Evolutionary conservation across 2,888 invertebrate genomes (phyloP).

Genomic region (Automeris io): DNA sequence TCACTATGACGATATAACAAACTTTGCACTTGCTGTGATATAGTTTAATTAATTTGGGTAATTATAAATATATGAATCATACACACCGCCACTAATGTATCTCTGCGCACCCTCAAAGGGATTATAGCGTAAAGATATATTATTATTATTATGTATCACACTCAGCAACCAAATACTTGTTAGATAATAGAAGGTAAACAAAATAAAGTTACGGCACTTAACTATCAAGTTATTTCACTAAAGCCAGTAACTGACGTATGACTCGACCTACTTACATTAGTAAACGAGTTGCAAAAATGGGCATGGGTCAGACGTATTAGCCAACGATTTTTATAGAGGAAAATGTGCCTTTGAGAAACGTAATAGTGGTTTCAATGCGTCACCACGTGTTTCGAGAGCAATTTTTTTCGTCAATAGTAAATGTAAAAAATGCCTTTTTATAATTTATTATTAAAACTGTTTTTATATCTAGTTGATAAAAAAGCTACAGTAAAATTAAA

Average conservation of each 20-base stretch:
- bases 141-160: too few species aligned
- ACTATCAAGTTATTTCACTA: background rate
- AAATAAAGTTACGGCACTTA: background rate
- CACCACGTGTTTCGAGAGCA: background rate
- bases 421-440: too few species aligned
- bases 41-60: too few species aligned
- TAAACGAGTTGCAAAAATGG: constrained; percentile 8
- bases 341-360: background rate
- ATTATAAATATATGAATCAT: too few species aligned
- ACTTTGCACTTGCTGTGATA: too few species aligned
- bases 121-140: too few species aligned
- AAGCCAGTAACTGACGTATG: background rate
- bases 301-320: background rate
- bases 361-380: background rate
- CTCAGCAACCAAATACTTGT: background rate
- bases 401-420: background rate
- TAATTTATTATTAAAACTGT: too few species aligned
- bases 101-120: too few species aligned
- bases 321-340: constrained; percentile 3
- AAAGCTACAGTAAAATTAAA: too few species aligned
- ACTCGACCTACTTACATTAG: constrained; percentile 7
- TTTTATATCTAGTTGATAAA: too few species aligned
- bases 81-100: background rate
- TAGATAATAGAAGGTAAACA: background rate
- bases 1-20: too few species aligned